Conservation (phyloP, 2,888 invertebrate genomes). For the Sclerodermus sp. region DNA sequence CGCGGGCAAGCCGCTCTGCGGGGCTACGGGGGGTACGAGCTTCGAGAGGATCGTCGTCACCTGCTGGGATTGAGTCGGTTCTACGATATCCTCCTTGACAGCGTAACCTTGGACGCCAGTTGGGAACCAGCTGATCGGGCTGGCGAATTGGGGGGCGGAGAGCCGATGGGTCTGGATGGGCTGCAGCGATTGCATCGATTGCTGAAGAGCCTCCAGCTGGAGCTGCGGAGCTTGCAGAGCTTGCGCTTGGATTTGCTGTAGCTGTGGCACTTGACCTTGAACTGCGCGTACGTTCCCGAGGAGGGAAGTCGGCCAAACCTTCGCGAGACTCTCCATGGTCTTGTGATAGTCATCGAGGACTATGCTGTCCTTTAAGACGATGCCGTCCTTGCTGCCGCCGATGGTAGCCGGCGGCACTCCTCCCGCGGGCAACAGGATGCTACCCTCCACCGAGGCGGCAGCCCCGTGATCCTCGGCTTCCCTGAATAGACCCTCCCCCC, state of each 20-base stretch:
- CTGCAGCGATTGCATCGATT: background rate
- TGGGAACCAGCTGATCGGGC: conserved; percentile 9
- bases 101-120: conserved; percentile 35
- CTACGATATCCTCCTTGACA: conserved; percentile 42
- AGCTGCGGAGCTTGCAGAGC: background rate
- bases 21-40: background rate
- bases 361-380: conserved; percentile 42
- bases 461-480: background rate
- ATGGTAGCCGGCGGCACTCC: conserved; percentile 24
- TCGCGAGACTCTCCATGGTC: conserved; percentile 43
- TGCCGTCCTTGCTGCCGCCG: conserved; percentile 29
- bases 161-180: too few relatives aligned
- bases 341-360: conserved; percentile 43
- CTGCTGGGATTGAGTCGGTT: conserved; percentile 12
- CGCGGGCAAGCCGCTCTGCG: too few relatives aligned
- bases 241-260: conserved; percentile 7
- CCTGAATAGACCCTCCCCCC: background rate
- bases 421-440: conserved; percentile 14
- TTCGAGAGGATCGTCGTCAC: background rate
- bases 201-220: background rate
- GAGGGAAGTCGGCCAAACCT: conserved; percentile 39
- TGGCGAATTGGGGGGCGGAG: background rate
- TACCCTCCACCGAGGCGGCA: conserved; percentile 8
- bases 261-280: background rate
- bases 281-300: too few relatives aligned